phyloP scores from a whole-genome alignment of 1,140 invertebrate species.

The Rhynchophorus ferrugineus region DNA sequence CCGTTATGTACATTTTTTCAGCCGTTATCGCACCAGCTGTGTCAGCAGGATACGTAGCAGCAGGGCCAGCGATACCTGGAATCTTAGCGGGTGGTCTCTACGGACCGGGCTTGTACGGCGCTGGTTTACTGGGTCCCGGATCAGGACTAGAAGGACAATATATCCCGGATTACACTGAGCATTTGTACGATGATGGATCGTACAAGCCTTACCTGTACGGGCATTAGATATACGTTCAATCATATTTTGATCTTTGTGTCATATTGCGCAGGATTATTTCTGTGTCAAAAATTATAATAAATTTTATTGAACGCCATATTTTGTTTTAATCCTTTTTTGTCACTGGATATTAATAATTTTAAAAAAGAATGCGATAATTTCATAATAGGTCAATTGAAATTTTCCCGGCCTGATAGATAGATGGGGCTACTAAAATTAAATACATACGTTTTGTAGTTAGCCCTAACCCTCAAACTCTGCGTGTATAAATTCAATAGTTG shows the following conservation, averaged over 20 bases:
- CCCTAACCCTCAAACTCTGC: no score
- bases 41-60: constrained; percentile 9
- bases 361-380: no score
- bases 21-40: constrained; percentile 7
- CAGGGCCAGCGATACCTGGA: neutral
- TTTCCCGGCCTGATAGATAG: no score
- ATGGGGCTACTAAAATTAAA: no score
- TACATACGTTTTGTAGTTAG: no score
- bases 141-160: constrained; percentile 32
- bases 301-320: no score
- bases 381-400: no score
- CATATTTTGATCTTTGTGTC: neutral
- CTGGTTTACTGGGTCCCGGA: constrained; percentile 4
- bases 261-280: neutral
- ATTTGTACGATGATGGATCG: constrained; percentile 32
- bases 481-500: no score
- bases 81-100: neutral
- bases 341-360: no score
- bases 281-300: neutral
- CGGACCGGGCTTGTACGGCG: neutral
- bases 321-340: no score
- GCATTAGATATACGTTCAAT: neutral
- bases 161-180: constrained; percentile 28
- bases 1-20: neutral
- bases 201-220: constrained; percentile 27